Evolutionary conservation across 2,888 invertebrate genomes (phyloP).

Genomic region (Rhimphoctona megacephalus): DNA sequence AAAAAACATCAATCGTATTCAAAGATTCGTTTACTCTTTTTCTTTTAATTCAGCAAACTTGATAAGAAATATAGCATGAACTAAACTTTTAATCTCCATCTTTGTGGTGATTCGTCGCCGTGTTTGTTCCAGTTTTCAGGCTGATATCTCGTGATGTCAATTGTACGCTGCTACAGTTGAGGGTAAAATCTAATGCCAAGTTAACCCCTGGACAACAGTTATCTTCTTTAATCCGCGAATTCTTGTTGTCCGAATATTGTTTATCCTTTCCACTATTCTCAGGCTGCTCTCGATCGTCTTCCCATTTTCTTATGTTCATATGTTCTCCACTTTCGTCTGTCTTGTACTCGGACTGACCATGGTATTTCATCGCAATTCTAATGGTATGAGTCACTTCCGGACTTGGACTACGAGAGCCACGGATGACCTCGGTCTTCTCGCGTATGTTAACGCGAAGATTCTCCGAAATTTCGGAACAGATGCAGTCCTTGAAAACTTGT

Average conservation of each 20-base stretch:
- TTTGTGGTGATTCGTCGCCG: slow-evolving; percentile 52
- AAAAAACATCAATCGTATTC: neutral
- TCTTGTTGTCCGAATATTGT: slow-evolving; percentile 45
- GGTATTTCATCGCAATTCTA: slow-evolving; percentile 82
- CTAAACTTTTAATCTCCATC: slow-evolving; percentile 44
- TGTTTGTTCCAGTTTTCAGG: slow-evolving; percentile 69
- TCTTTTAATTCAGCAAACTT: neutral
- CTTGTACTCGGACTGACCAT: slow-evolving; percentile 70
- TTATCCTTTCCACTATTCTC: slow-evolving; percentile 44
- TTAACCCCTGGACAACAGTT: slow-evolving; percentile 76
- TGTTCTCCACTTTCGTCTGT: slow-evolving; percentile 54
- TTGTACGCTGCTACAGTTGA: slow-evolving; percentile 80
- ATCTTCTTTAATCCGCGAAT: slow-evolving; percentile 62
- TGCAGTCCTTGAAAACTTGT: slow-evolving; percentile 74
- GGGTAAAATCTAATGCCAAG: slow-evolving; percentile 80
- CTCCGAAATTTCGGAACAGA: slow-evolving; percentile 79
- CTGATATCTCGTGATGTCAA: slow-evolving; percentile 79
- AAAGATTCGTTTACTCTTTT: neutral
- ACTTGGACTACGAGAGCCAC: slow-evolving; percentile 74
- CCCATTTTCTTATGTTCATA: slow-evolving; percentile 57
- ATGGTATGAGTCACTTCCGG: slow-evolving; percentile 82
- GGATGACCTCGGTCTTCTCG: slow-evolving; percentile 75
- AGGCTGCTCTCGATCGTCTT: slow-evolving; percentile 36
- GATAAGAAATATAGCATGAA: neutral
- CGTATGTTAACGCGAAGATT: slow-evolving; percentile 77